Conservation (phyloP, 2,797 vertebrate species). For the Sebastes diaconus region DNA sequence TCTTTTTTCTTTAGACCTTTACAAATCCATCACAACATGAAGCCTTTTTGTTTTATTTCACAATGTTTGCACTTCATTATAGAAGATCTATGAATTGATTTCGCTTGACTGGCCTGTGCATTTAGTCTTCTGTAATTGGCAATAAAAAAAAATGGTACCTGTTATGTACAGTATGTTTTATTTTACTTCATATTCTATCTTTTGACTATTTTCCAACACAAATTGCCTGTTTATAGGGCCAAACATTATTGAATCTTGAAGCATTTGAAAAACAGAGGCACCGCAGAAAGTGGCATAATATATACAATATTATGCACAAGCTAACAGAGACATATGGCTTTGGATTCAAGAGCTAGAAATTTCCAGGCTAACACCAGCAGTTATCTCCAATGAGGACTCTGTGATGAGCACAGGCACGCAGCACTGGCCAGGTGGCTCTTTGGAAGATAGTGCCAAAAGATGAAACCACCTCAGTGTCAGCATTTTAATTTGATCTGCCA, state of each 20-base stretch:
- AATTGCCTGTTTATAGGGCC: neutral
- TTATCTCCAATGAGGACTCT: conserved; percentile 71
- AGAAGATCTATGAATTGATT: neutral
- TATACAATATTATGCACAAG: conserved; percentile 59
- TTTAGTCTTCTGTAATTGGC: neutral
- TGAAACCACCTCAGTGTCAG: conserved; percentile 82
- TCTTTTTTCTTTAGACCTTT: neutral
- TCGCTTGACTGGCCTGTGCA: neutral
- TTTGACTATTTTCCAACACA: neutral
- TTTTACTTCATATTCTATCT: neutral
- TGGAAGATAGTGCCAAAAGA: conserved; percentile 75
- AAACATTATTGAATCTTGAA: conserved; percentile 12
- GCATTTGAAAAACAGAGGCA: conserved; percentile 25
- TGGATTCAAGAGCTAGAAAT: conserved; percentile 51
- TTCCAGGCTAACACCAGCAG: conserved; percentile 67
- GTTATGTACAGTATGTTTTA: neutral
- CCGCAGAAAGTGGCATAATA: conserved; percentile 40
- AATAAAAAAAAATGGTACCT: neutral
- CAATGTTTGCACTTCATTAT: neutral
- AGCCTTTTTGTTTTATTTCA: neutral
- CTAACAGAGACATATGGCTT: conserved; percentile 75
- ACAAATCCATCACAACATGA: neutral
- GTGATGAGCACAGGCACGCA: conserved; percentile 65
- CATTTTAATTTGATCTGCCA: conserved; percentile 80
- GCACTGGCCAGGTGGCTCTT: conserved; percentile 76